phyloP scores from a whole-genome alignment of 2,113 vertebrate species.

The Phoenicopterus ruber region DNA sequence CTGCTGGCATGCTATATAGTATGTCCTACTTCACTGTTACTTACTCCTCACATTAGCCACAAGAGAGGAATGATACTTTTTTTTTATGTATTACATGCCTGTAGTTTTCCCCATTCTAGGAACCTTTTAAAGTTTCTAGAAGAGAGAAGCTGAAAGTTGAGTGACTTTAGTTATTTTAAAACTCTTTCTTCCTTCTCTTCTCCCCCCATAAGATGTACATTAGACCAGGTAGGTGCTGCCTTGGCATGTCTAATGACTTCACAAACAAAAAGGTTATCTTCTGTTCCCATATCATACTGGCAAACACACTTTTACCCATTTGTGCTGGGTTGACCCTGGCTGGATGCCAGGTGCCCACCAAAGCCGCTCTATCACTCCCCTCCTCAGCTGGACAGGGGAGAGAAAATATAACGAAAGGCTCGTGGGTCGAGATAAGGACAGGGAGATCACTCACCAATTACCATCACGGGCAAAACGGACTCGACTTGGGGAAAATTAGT shows the following conservation, averaged over 20 bases:
- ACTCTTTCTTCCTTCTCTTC: background rate
- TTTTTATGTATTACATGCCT: background rate
- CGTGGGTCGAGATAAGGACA: no score
- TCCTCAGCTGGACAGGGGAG: no score
- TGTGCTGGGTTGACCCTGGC: no score
- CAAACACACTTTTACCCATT: background rate
- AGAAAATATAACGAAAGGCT: no score
- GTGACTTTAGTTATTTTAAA: background rate
- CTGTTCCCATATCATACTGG: background rate
- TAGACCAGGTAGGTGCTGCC: background rate
- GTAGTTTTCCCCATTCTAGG: background rate
- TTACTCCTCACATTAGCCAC: background rate
- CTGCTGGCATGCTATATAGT: background rate
- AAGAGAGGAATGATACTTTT: background rate
- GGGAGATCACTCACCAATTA: no score
- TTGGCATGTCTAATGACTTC: background rate
- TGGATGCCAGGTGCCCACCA: no score
- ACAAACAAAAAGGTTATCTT: background rate
- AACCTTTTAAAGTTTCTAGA: background rate
- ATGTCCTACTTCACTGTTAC: background rate
- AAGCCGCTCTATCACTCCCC: no score
- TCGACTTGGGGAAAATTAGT: no score
- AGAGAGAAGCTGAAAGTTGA: background rate
- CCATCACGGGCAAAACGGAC: no score
- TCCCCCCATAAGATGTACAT: background rate